Conservation (phyloP, 1,140 invertebrate genomes). For the Drosophila erecta region DNA sequence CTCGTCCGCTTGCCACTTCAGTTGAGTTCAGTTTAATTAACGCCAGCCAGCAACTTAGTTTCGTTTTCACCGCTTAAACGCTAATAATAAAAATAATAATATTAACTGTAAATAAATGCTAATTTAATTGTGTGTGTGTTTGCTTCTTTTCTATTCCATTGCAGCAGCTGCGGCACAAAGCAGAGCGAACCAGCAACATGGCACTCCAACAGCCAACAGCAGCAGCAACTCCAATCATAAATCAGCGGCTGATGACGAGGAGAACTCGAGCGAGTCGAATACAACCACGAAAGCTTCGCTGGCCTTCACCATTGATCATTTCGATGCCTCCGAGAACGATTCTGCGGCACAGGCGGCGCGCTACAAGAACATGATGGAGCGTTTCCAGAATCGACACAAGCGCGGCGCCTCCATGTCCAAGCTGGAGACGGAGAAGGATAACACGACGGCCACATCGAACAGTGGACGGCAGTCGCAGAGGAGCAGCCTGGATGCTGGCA, state of each 20-base stretch:
- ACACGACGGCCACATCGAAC: constrained; percentile 22
- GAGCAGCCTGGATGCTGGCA: constrained; percentile 82
- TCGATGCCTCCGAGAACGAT: constrained; percentile 87
- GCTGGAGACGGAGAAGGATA: constrained; percentile 81
- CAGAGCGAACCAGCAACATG: constrained; percentile 53
- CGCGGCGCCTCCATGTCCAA: constrained; percentile 90
- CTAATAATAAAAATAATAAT: constrained; percentile 64
- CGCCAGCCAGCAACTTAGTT: constrained; percentile 26
- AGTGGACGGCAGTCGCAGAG: constrained; percentile 81
- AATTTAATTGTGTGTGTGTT: constrained; percentile 65
- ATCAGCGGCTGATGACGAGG: constrained; percentile 48
- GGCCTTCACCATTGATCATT: constrained; percentile 90
- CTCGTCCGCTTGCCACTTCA: constrained; percentile 54
- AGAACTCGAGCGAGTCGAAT: constrained; percentile 62
- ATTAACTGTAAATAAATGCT: constrained; percentile 75
- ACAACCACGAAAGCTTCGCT: constrained; percentile 63
- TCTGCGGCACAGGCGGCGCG: constrained; percentile 85
- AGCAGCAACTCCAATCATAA: constrained; percentile 22
- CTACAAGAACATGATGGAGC: constrained; percentile 88
- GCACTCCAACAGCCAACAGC: constrained; percentile 3
- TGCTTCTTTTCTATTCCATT: constrained; percentile 48
- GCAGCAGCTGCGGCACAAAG: constrained; percentile 66
- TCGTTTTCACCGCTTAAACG: constrained; percentile 73
- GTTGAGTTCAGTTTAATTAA: constrained; percentile 50
- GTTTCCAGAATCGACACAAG: constrained; percentile 89